Percentiles rank a stretch among this genome's conserved stretches.
These are phyloP conservation scores for Dicerorhinus sumatrensis DNA, from an alignment of 2,113 vertebrate species.

Conservation along the genomic window DNA sequence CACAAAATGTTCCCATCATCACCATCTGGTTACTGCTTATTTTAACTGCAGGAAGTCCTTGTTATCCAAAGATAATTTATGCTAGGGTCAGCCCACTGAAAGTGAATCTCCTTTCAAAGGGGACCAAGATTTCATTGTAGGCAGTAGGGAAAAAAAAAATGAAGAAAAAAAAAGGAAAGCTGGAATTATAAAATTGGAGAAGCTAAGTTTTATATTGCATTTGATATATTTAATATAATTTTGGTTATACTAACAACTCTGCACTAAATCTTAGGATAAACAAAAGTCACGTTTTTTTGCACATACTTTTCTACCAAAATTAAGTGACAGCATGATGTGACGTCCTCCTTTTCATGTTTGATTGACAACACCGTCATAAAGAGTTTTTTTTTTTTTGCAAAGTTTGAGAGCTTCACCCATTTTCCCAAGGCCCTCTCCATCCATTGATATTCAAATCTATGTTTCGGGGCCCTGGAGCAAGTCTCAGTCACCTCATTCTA, in stretches of 20 bases:
- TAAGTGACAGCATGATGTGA: background rate
- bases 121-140: background rate
- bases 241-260: background rate
- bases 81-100: background rate
- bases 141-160: too few species aligned
- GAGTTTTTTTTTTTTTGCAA: background rate
- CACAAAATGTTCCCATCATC: background rate
- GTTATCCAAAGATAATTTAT: background rate
- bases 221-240: background rate
- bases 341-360: background rate
- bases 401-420: background rate
- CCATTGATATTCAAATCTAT: background rate
- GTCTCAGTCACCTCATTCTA: background rate
- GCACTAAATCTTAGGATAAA: background rate
- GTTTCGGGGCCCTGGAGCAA: background rate
- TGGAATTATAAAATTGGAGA: background rate
- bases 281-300: background rate
- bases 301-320: slow-evolving; percentile 1
- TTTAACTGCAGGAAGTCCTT: background rate
- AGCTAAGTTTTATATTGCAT: background rate
- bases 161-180: background rate
- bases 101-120: background rate
- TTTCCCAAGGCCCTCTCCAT: background rate
- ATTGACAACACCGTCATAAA: background rate
- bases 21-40: background rate